Conservation (phyloP, 2,797 vertebrate genomes). For the Microhierax caerulescens region DNA sequence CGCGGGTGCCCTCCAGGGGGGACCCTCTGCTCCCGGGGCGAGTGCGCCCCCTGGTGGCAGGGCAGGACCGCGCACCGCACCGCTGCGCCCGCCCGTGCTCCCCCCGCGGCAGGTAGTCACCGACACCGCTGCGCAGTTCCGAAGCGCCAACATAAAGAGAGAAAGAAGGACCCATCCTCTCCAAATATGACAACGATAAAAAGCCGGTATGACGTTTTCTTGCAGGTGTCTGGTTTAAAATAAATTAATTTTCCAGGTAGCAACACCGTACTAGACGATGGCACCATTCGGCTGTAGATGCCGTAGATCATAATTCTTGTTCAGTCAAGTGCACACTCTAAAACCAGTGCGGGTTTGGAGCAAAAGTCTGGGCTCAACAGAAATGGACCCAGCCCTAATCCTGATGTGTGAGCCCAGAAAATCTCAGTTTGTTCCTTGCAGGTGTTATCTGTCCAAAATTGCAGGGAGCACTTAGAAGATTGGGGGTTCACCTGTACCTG, state of each 20-base stretch:
- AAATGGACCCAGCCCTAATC: neutral
- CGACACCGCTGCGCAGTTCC: accelerated
- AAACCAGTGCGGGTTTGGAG: accelerated
- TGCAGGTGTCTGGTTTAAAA: neutral
- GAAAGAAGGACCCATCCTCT: too few relatives aligned
- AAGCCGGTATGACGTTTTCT: neutral
- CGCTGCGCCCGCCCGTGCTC: neutral
- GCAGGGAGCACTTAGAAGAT: neutral
- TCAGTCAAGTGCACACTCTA: accelerated
- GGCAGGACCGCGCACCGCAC: too few relatives aligned
- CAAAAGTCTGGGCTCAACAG: neutral
- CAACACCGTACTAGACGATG: too few relatives aligned
- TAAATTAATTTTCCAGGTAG: neutral
- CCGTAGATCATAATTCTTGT: too few relatives aligned
- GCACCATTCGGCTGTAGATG: too few relatives aligned
- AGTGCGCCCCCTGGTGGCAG: too few relatives aligned
- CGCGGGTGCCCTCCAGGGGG: neutral
- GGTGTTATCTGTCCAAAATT: neutral
- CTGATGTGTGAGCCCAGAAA: neutral
- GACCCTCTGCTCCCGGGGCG: neutral
- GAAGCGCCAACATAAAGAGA: neutral
- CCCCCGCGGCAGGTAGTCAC: accelerated
- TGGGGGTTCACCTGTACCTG: neutral
- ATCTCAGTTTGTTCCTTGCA: neutral
- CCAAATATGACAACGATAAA: neutral